These are phyloP conservation scores for Lamellibrachia satsuma DNA, from an alignment of 2,888 invertebrate genomes.

Conservation along the genomic window DNA sequence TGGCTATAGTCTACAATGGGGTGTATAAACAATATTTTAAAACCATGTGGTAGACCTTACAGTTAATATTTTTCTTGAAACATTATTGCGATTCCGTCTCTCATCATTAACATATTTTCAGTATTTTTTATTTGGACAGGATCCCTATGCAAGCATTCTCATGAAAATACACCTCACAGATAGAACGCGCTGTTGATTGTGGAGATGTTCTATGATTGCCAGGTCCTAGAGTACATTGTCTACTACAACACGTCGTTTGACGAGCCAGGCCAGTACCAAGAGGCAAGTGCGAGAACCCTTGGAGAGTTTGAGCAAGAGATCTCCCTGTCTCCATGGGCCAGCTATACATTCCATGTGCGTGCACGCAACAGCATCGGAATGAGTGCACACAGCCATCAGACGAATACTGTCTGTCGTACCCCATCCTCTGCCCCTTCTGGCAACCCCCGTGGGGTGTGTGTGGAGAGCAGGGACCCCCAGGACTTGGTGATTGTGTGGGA, in stretches of 20 bases:
- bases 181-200: too few relatives aligned
- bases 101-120: not conserved
- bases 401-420: conserved; percentile 76
- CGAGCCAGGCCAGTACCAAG: conserved; percentile 36
- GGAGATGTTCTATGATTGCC: not conserved
- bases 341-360: conserved; percentile 92
- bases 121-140: not conserved
- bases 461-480: conserved; percentile 85
- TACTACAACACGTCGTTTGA: conserved; percentile 56
- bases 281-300: not conserved
- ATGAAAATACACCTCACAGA: not conserved
- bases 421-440: conserved; percentile 87
- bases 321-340: conserved; percentile 85
- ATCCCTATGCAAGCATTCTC: too few relatives aligned
- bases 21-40: not conserved
- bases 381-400: conserved; percentile 81
- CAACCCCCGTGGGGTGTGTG: conserved; percentile 92
- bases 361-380: conserved; percentile 93
- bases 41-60: not conserved
- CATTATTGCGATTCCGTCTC: not conserved
- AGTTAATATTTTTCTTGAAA: not conserved
- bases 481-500: conserved; percentile 96
- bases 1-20: too few relatives aligned
- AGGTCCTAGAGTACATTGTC: conserved; percentile 51
- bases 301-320: not conserved